Conservation (phyloP, 2,888 invertebrate species). For the Papilio demoleus region DNA sequence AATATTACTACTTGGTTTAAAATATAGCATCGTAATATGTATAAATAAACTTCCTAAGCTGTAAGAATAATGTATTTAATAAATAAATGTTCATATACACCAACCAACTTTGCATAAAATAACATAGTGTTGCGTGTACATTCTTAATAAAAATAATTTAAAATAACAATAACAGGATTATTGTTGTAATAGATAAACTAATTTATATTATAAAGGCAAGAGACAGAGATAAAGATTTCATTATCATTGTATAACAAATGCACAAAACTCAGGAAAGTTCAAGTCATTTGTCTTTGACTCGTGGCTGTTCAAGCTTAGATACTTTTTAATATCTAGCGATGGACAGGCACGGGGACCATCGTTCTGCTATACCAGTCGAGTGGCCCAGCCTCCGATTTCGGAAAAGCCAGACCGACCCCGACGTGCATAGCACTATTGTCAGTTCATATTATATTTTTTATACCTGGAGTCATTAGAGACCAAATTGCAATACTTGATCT, state of each 20-base stretch:
- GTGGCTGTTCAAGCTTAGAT: neutral
- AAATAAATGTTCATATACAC: too few species aligned
- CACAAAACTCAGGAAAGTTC: too few species aligned
- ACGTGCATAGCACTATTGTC: neutral
- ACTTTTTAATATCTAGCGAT: neutral
- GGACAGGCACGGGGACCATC: neutral
- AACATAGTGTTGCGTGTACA: too few species aligned
- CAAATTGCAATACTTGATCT: neutral
- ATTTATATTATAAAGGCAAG: too few species aligned
- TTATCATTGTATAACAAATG: too few species aligned
- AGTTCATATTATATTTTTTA: neutral
- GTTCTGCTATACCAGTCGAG: neutral
- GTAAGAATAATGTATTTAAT: too few species aligned
- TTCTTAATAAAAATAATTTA: too few species aligned
- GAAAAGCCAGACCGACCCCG: neutral
- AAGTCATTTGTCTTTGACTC: neutral
- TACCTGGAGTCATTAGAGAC: slow-evolving; percentile 16
- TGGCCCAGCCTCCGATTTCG: neutral
- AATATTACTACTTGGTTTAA: neutral
- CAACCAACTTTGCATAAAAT: too few species aligned
- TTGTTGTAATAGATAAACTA: too few species aligned
- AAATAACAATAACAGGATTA: too few species aligned
- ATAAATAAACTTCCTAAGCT: too few species aligned
- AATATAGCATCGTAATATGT: neutral
- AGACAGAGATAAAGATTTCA: too few species aligned